These are phyloP conservation scores for Pycnonotus jocosus DNA, from an alignment of 2,113 vertebrate species.

Conservation along the genomic window DNA sequence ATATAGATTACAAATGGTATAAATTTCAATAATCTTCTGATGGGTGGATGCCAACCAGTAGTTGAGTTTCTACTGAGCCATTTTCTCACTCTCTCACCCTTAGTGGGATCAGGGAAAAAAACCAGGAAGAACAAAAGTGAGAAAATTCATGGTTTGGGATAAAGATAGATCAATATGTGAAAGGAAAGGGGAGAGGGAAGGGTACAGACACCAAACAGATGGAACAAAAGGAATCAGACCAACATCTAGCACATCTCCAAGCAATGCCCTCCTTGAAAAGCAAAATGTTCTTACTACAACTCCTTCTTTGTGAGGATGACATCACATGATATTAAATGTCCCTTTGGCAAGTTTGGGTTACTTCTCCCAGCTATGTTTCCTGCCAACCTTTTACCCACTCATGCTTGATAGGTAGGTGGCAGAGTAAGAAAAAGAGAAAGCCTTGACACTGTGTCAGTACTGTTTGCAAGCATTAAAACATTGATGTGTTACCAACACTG, in stretches of 20 bases:
- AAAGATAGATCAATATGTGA: background rate
- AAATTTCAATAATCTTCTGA: background rate
- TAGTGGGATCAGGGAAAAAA: background rate
- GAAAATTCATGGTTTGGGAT: background rate
- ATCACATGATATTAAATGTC: background rate
- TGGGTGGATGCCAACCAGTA: background rate
- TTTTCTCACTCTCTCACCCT: fast-evolving
- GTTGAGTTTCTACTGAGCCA: background rate
- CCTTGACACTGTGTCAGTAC: background rate
- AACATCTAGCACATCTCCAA: background rate
- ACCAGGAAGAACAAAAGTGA: background rate
- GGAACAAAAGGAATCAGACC: background rate
- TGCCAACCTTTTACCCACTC: background rate
- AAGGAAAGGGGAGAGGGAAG: background rate
- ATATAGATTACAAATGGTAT: background rate
- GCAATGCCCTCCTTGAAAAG: background rate
- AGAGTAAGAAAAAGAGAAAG: background rate
- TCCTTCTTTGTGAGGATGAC: background rate
- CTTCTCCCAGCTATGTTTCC: background rate
- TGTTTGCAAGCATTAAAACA: background rate
- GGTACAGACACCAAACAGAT: background rate
- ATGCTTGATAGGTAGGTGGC: background rate
- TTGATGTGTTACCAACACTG: background rate
- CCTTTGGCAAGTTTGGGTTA: background rate
- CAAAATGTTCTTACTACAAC: background rate